These are phyloP conservation scores for Crioceris asparagi DNA, from an alignment of 2,888 invertebrate species.

Conservation along the genomic window DNA sequence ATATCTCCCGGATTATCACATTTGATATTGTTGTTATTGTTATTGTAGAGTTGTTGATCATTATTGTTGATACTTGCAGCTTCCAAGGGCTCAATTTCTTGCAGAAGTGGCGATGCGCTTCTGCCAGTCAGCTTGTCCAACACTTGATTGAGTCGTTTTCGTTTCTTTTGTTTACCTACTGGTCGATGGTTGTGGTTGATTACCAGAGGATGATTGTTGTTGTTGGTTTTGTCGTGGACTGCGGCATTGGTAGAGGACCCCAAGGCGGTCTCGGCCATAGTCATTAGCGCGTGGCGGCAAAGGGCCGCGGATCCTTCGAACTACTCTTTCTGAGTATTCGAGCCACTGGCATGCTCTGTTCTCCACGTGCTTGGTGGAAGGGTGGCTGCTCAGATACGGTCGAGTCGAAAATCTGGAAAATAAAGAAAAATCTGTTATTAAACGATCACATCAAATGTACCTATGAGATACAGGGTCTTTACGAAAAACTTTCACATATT, in stretches of 20 bases:
- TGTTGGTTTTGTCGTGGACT: slow-evolving; percentile 35
- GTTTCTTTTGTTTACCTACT: slow-evolving; percentile 51
- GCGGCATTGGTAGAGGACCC: slow-evolving; percentile 37
- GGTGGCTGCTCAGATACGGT: too few relatives aligned
- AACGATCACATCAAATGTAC: too few relatives aligned
- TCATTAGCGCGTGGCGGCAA: slow-evolving; percentile 51
- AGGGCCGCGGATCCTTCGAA: slow-evolving; percentile 33
- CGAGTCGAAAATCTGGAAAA: too few relatives aligned
- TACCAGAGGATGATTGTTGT: slow-evolving; percentile 49
- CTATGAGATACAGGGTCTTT: too few relatives aligned
- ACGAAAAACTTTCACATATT: too few relatives aligned
- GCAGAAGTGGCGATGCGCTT: slow-evolving; percentile 11
- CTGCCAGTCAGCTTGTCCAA: slow-evolving; percentile 58
- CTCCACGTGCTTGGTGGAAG: too few relatives aligned
- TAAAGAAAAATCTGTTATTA: too few relatives aligned
- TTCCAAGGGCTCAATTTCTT: neutral
- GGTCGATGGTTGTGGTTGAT: slow-evolving; percentile 50
- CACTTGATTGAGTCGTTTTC: slow-evolving; percentile 69
- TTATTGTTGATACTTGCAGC: slow-evolving; percentile 37
- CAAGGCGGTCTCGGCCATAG: slow-evolving; percentile 60
- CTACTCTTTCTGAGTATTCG: slow-evolving; percentile 15
- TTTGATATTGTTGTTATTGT: slow-evolving; percentile 34
- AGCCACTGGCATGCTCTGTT: slow-evolving; percentile 25
- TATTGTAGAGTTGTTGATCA: slow-evolving; percentile 30
- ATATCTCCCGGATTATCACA: slow-evolving; percentile 22